phyloP scores from a whole-genome alignment of 1,140 invertebrate species.

The Apis cerana region DNA sequence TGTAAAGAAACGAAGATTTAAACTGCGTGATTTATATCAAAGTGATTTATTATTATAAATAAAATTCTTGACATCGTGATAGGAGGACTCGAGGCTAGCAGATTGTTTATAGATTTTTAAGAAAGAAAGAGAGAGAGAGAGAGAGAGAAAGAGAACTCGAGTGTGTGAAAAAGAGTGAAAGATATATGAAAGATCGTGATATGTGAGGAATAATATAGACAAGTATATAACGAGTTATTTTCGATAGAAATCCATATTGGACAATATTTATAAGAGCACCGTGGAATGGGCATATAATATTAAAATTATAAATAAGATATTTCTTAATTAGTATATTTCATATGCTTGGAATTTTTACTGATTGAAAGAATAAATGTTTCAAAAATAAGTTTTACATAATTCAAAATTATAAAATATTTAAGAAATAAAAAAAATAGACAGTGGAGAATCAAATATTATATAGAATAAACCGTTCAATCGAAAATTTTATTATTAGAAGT shows the following conservation, averaged over 20 bases:
- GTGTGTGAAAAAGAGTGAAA: neutral
- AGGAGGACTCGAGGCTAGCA: constrained; percentile 33
- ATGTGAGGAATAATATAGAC: constrained; percentile 25
- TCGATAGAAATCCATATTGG: constrained; percentile 45
- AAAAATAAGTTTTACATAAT: neutral
- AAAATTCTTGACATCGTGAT: constrained; percentile 2
- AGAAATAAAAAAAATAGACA: neutral
- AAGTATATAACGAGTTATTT: constrained; percentile 37
- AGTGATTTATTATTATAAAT: constrained; percentile 31
- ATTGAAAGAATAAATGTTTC: neutral
- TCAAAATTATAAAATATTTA: neutral
- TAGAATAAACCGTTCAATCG: too few species aligned
- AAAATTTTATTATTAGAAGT: too few species aligned
- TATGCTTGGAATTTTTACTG: neutral
- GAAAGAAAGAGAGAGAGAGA: neutral
- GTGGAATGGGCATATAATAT: neutral
- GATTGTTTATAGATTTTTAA: constrained; percentile 46
- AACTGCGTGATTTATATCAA: constrained; percentile 12
- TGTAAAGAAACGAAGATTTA: neutral
- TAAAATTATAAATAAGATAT: constrained; percentile 1
- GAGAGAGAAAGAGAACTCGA: neutral
- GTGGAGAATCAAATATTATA: neutral
- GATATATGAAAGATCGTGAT: neutral
- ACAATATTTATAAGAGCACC: constrained; percentile 41
- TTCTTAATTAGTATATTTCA: constrained; percentile 1